Percentiles rank a stretch among this genome's conserved stretches.
Evolutionary conservation across 2,797 vertebrate genomes (phyloP).

Genomic region (Dicrostonyx torquatus): DNA sequence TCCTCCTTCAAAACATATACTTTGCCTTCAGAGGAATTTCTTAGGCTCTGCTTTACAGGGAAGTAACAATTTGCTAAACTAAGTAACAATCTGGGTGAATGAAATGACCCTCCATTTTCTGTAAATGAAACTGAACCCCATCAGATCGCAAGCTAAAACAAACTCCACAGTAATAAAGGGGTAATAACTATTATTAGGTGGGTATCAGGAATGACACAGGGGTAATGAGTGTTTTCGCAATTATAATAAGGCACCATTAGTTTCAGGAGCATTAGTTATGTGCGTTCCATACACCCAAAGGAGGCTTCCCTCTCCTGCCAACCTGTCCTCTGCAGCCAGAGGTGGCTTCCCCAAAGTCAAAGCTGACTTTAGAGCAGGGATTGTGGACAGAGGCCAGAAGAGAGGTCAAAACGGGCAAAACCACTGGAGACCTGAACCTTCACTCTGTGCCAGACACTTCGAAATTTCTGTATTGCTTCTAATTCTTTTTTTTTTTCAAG

Average conservation of each 20-base stretch:
- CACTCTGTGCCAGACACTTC: not conserved
- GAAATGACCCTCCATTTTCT: slow-evolving; percentile 69
- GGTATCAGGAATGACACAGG: slow-evolving; percentile 79
- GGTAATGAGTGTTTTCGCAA: slow-evolving; percentile 75
- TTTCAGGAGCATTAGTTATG: slow-evolving; percentile 39
- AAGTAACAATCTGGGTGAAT: slow-evolving; percentile 82
- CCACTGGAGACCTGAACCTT: not conserved
- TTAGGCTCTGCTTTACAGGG: slow-evolving; percentile 69
- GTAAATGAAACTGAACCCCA: slow-evolving; percentile 61
- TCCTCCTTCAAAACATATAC: slow-evolving; percentile 71
- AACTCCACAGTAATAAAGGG: slow-evolving; percentile 48
- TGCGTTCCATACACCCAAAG: slow-evolving; percentile 36
- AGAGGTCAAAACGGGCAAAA: not conserved
- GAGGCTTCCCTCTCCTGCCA: slow-evolving; percentile 44
- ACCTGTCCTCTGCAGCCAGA: slow-evolving; percentile 22
- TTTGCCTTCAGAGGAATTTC: slow-evolving; percentile 62
- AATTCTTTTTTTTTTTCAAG: not conserved
- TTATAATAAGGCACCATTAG: slow-evolving; percentile 75
- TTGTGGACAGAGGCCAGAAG: slow-evolving; percentile 24
- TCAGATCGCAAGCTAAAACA: slow-evolving; percentile 29
- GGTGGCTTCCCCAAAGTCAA: slow-evolving; percentile 53
- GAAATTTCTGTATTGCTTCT: not conserved
- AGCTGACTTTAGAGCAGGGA: not conserved
- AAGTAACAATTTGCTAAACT: slow-evolving; percentile 84
- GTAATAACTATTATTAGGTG: slow-evolving; percentile 82